A percentile compares a stretch with the other conserved stretches of the same genome.
Conservation (phyloP, 2,797 vertebrate species). For the Siniperca undulata region DNA sequence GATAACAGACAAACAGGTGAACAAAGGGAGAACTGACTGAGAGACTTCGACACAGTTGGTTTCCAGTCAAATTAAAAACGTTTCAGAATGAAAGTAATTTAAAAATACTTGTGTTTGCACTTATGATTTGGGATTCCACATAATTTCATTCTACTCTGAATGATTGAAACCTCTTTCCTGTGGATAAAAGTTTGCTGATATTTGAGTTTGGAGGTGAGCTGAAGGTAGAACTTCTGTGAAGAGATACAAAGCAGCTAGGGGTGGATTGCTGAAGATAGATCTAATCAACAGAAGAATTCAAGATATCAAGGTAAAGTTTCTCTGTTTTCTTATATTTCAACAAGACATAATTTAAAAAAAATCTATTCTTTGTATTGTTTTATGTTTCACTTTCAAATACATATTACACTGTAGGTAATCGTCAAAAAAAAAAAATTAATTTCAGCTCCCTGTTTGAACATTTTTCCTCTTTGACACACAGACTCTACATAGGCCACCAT, state of each 20-base stretch:
- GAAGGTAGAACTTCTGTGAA: not conserved
- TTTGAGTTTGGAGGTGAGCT: constrained; percentile 9
- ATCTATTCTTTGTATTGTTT: not conserved
- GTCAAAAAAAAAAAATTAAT: not conserved
- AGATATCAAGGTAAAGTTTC: constrained; percentile 41
- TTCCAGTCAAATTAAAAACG: not conserved
- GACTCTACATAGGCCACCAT: not conserved
- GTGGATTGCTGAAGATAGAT: constrained; percentile 7
- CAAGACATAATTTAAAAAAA: not conserved
- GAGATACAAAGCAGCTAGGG: not conserved
- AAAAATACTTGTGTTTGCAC: not conserved
- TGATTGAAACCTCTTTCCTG: not conserved
- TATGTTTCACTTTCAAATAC: not conserved
- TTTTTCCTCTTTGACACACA: constrained; percentile 1
- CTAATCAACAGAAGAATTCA: constrained; percentile 8
- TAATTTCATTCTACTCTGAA: constrained; percentile 2
- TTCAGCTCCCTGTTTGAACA: not conserved
- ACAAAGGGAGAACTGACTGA: constrained; percentile 24
- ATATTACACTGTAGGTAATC: not conserved
- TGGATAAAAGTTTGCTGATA: not conserved
- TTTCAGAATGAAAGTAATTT: not conserved
- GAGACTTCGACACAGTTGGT: not conserved
- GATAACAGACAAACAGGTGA: constrained; percentile 38
- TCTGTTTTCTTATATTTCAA: constrained; percentile 15
- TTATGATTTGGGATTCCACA: not conserved